These are phyloP conservation scores for Tenthredo distinguenda DNA, from an alignment of 2,888 invertebrate genomes.

Conservation along the genomic window DNA sequence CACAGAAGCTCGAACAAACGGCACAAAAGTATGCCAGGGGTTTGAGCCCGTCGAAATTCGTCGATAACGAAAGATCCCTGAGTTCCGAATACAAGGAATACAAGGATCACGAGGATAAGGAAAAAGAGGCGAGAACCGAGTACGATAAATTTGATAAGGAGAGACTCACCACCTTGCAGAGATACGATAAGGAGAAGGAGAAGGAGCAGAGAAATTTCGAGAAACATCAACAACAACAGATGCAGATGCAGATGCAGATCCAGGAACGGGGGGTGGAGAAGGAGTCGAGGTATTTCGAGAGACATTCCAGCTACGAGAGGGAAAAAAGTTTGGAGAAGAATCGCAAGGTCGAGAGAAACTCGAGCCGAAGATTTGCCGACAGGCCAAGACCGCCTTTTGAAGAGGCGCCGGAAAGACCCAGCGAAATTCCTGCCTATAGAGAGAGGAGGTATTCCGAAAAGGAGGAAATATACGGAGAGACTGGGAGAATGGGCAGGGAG, in stretches of 20 bases:
- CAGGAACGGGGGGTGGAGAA: neutral
- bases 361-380: slow-evolving; percentile 66
- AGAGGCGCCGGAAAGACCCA: slow-evolving; percentile 74
- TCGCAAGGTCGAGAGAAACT: slow-evolving; percentile 65
- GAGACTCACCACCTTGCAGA: slow-evolving; percentile 57
- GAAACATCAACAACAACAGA: neutral
- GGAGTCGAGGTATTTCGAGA: slow-evolving; percentile 51
- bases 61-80: slow-evolving; percentile 63
- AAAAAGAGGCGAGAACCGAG: slow-evolving; percentile 50
- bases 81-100: slow-evolving; percentile 61
- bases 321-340: slow-evolving; percentile 71
- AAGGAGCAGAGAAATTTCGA: slow-evolving; percentile 30
- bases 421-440: slow-evolving; percentile 61
- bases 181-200: slow-evolving; percentile 59
- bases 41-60: slow-evolving; percentile 75
- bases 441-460: slow-evolving; percentile 74
- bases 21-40: slow-evolving; percentile 76
- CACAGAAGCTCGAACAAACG: slow-evolving; percentile 76
- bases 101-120: slow-evolving; percentile 57
- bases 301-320: slow-evolving; percentile 65
- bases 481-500: slow-evolving; percentile 62
- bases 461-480: slow-evolving; percentile 74
- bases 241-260: neutral
- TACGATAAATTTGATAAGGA: slow-evolving; percentile 62
- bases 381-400: slow-evolving; percentile 75